phyloP scores from a whole-genome alignment of 2,797 vertebrate genomes.

The Ficedula albicollis region DNA sequence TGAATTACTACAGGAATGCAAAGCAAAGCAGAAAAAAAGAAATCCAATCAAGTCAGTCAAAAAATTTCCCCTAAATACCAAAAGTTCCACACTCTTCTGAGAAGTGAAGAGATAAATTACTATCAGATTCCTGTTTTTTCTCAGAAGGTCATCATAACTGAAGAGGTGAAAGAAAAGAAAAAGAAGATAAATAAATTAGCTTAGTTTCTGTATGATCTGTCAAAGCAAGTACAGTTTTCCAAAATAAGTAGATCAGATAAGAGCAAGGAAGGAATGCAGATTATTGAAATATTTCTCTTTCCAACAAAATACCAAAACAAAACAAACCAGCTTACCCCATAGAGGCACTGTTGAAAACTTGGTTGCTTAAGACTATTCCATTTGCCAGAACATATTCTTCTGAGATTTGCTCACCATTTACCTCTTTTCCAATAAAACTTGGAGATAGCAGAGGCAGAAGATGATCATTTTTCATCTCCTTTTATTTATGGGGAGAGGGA shows the following conservation, averaged over 20 bases:
- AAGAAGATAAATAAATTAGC: background rate
- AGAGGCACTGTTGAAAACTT: background rate
- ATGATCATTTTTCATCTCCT: background rate
- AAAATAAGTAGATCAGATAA: conserved; percentile 13
- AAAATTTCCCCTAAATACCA: background rate
- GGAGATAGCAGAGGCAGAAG: background rate
- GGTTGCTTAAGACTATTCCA: background rate
- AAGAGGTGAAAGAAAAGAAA: background rate
- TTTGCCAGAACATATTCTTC: background rate
- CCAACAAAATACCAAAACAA: background rate
- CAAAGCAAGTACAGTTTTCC: background rate
- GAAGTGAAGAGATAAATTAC: background rate
- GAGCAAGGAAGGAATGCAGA: background rate
- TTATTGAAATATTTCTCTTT: background rate
- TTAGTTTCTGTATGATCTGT: background rate
- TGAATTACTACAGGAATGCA: conserved; percentile 7
- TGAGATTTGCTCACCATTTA: background rate
- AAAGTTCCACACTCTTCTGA: background rate
- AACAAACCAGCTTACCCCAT: background rate
- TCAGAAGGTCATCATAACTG: background rate
- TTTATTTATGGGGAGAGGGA: background rate
- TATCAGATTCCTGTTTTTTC: background rate
- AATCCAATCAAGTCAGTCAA: background rate
- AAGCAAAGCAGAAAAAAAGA: background rate
- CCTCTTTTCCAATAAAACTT: background rate